These are phyloP conservation scores for Apteryx mantelli DNA, from an alignment of 2,113 vertebrate species.

Conservation along the genomic window DNA sequence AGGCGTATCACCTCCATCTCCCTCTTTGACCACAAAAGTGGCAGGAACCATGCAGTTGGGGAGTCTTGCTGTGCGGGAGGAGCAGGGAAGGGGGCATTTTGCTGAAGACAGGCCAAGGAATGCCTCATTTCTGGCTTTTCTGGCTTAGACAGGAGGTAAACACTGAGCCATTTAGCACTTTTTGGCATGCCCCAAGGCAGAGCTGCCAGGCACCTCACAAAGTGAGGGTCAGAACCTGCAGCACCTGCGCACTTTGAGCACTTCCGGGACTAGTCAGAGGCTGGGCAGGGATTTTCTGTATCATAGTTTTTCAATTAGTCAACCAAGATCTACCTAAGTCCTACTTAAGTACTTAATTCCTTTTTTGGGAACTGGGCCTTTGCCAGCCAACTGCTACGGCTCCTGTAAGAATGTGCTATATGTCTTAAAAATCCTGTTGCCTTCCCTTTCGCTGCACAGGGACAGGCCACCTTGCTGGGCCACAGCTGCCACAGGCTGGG, in stretches of 20 bases:
- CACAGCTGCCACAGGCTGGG: neutral
- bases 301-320: conserved; percentile 37
- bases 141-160: neutral
- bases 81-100: neutral
- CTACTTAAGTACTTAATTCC: conserved; percentile 51
- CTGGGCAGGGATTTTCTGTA: conserved; percentile 20
- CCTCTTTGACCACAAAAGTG: neutral
- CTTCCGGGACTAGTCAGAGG: neutral
- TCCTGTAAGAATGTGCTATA: neutral
- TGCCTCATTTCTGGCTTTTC: neutral
- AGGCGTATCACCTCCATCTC: neutral
- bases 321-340: conserved; percentile 35
- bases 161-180: neutral
- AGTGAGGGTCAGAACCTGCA: neutral
- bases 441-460: fast-evolving
- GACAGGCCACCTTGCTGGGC: neutral
- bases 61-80: neutral
- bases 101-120: neutral
- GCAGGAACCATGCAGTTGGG: neutral
- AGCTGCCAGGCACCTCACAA: neutral
- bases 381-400: neutral
- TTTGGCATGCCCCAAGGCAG: neutral
- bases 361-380: neutral
- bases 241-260: neutral
- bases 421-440: neutral